Conservation (phyloP, 2,888 invertebrate genomes). For the Caenorhabditis sinica region DNA sequence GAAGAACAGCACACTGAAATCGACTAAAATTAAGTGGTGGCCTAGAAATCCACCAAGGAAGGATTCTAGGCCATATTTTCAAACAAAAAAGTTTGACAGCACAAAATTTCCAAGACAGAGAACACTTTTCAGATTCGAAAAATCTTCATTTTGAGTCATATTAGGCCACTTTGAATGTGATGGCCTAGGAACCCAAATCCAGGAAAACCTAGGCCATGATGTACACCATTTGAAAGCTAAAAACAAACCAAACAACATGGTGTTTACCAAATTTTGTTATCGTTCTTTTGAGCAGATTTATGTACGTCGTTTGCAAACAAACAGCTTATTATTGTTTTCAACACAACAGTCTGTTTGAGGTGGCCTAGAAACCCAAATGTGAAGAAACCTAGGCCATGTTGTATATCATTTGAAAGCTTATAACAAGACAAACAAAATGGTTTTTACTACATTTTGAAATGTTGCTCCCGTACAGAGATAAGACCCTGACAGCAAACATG, state of each 20-base stretch:
- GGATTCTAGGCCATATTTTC: no score
- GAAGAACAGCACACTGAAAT: not conserved
- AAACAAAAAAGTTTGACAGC: no score
- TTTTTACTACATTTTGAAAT: not conserved
- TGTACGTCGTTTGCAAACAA: no score
- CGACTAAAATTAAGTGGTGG: not conserved
- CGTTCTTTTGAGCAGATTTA: no score
- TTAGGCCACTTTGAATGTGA: not conserved
- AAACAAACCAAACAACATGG: not conserved
- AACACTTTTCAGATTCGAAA: not conserved
- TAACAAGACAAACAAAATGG: not conserved
- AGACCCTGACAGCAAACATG: no score
- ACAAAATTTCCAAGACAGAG: no score
- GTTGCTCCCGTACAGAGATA: no score
- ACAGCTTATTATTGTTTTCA: no score
- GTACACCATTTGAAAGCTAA: not conserved
- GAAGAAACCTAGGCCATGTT: not conserved
- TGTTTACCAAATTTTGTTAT: not conserved
- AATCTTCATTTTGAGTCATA: not conserved
- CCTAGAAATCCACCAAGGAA: not conserved
- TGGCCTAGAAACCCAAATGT: constrained; percentile 1
- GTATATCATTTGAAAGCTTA: not conserved
- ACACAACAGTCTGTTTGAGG: not conserved
- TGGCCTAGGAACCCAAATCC: not conserved
- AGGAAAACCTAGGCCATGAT: not conserved